Base-by-base conservation (phyloP, 2,797 vertebrate genomes). In the Peromyscus attwateri region DNA sequence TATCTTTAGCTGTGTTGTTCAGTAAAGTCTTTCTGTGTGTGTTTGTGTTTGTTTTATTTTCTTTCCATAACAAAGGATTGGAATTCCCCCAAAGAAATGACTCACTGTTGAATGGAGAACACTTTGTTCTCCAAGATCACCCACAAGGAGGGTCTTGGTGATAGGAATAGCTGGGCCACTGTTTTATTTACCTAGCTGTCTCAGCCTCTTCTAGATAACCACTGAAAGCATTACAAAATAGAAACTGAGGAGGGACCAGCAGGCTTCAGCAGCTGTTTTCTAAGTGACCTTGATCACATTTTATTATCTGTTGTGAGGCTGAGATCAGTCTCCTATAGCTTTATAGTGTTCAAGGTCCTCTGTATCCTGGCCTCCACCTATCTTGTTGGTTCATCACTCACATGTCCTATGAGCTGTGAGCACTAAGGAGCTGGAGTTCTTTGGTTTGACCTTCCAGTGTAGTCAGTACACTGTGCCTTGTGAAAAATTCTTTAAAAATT, bases 61-160 rank as follows among this genome's bases (percentile, higher is more conserved):
- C 29, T 96, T 93, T 76, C n/a, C 37, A 37, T 85, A 57, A n/a
- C 40, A 76, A 46, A 96, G 89, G 43, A 25, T 88, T 62, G 62
- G 21, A 14, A 46, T 52, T 66, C 37, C 25, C 17, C 6, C n/a
- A 37, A 82, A 66, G 81, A 92, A 90, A 70, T 75, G 31, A 85
- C 31, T 93, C 71, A 25, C 6, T 96, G 13, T 83, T 55, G 13
- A 40, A 37, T 94, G 49, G 62, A 75, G n/a, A 75, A 87, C 43
- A 46, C 11, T 91, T 94, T 34, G 14, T 57, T 92, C 77, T 94
- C 34, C 29, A 29, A 57, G 14, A 5, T 80, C 43, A 92, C 49
- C 49, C 37, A 92, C 29, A 16, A 14, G 16, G 19, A 92, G 16
- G 6, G 31, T 79, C 66, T 89, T 85, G 21, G 40, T 89, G 37